Evolutionary conservation across 2,888 invertebrate species (phyloP).

Genomic region (Graphium colonna): DNA sequence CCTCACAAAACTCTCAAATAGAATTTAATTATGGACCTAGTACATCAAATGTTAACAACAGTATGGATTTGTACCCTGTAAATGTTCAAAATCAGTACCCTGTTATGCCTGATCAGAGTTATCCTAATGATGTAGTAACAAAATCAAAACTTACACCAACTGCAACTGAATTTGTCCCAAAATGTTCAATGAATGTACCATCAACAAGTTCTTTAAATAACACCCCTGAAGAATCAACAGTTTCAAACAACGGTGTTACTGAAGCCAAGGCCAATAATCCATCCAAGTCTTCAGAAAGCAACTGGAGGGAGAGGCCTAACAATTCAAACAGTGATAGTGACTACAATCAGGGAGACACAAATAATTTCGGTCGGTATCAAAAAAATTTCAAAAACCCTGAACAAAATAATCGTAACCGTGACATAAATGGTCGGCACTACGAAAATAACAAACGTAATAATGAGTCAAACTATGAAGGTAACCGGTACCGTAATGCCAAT

Average conservation of each 20-base stretch:
- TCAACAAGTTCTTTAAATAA: conserved; percentile 34
- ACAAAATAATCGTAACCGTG: conserved; percentile 35
- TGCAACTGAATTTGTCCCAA: conserved; percentile 81
- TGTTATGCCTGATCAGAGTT: conserved; percentile 38
- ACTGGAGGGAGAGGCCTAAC: conserved; percentile 64
- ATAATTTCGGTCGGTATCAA: conserved; percentile 30
- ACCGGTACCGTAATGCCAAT: conserved; percentile 30
- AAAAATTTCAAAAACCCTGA: conserved; percentile 38
- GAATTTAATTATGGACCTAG: conserved; percentile 48
- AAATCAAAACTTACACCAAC: conserved; percentile 78
- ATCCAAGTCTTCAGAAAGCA: conserved; percentile 52
- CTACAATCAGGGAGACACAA: conserved; percentile 21
- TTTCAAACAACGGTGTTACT: conserved; percentile 28
- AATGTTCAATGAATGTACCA: conserved; percentile 42
- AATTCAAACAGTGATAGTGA: conserved; percentile 35
- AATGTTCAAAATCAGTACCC: conserved; percentile 44
- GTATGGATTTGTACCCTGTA: conserved; percentile 41
- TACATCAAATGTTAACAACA: conserved; percentile 40
- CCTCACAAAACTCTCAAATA: conserved; percentile 49
- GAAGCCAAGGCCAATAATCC: conserved; percentile 38
- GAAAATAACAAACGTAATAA: conserved; percentile 28
- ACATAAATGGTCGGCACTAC: conserved; percentile 32
- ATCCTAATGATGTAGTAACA: conserved; percentile 53
- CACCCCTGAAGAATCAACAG: conserved; percentile 29
- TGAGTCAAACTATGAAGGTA: conserved; percentile 32